Conservation (phyloP, 2,797 vertebrate species). For the Pteropus rufus region DNA sequence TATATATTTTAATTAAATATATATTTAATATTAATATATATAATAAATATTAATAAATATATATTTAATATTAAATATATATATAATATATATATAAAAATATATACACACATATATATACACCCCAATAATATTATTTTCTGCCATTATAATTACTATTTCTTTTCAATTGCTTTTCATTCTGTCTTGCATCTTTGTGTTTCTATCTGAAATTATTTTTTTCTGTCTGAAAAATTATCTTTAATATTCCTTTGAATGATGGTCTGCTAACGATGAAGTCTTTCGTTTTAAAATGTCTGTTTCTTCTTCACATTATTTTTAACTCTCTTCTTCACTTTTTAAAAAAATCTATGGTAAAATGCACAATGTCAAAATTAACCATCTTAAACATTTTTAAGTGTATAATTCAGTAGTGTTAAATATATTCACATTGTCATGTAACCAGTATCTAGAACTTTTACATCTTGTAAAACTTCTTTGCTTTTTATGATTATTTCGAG, state of each 20-base stretch:
- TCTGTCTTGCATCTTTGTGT: constrained; percentile 8
- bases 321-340: background rate
- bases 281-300: constrained; percentile 8
- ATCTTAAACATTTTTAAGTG: background rate
- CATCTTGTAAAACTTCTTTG: background rate
- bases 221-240: background rate
- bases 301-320: background rate
- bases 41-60: too few species aligned
- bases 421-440: background rate
- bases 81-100: background rate
- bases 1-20: too few species aligned
- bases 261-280: background rate
- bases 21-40: too few species aligned
- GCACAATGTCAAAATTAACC: background rate
- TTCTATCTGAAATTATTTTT: background rate
- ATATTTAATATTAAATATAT: too few species aligned
- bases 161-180: background rate
- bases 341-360: background rate
- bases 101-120: background rate
- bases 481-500: background rate
- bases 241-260: background rate
- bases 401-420: background rate
- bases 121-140: background rate
- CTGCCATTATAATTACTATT: background rate
- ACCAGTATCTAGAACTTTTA: background rate